Evolutionary conservation across 2,797 vertebrate genomes (phyloP).

Genomic region (Melanotaenia pygmaea): DNA sequence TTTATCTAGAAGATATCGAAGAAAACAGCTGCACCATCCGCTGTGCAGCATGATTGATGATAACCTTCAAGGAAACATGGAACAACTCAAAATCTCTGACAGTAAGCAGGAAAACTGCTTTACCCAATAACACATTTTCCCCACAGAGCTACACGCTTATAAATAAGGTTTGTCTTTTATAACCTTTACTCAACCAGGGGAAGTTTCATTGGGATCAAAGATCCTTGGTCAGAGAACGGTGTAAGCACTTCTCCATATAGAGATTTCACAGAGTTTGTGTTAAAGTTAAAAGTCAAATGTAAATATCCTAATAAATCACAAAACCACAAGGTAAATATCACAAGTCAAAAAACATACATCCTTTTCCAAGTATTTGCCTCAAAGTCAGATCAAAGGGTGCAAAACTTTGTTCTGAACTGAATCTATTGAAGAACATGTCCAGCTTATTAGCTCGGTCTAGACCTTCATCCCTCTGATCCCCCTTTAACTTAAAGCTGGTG

Average conservation of each 20-base stretch:
- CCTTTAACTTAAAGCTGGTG: too few relatives aligned
- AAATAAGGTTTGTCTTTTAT: neutral
- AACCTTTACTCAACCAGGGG: neutral
- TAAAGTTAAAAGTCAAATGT: neutral
- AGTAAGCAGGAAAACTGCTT: neutral
- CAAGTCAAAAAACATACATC: neutral
- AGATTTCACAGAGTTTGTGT: neutral
- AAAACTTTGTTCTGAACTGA: neutral
- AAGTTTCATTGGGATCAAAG: neutral
- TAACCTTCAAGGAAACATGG: conserved; percentile 33
- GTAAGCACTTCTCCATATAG: neutral
- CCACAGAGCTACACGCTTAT: neutral
- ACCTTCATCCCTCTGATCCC: too few relatives aligned
- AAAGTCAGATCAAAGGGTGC: neutral
- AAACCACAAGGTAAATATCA: neutral
- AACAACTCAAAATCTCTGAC: conserved; percentile 9
- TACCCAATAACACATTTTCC: neutral
- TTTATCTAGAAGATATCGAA: conserved; percentile 20
- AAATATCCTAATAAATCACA: neutral
- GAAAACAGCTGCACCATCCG: conserved; percentile 8
- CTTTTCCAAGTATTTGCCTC: neutral
- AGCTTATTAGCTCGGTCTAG: too few relatives aligned
- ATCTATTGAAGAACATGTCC: neutral
- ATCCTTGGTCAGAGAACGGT: neutral
- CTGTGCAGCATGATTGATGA: conserved; percentile 15